Base-by-base conservation (phyloP, 92 coral and sea anemone species). In the Heteractis magnifica region DNA sequence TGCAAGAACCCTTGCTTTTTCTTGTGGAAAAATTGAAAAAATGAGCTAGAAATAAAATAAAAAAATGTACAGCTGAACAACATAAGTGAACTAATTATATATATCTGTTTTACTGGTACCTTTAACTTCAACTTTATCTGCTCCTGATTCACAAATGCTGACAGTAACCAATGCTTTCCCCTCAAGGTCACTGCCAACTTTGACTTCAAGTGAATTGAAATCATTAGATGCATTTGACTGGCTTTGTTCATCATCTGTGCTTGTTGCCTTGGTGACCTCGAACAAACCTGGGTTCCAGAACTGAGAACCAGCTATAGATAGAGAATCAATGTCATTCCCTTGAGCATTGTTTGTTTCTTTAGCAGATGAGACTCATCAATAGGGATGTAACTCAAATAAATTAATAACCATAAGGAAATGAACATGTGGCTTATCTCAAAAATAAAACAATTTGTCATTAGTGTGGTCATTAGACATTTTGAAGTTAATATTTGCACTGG, bases 211-310 rank as follows among this genome's bases (percentile, higher is more conserved):
- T 18, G 91, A 84, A 52, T 91, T 84, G n/a, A 76, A 84, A 51
- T 80, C 83, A 80, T 76, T 50, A 12, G 56, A 0, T 9, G n/a
- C 0, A 19, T 23, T 71, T 15, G 90, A 68, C 7, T 76, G 79
- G 60, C 81, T 68, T 4, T 87, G 91, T 50, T 79, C 75, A n/a
- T 90, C 94, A 60, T 90, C 92, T 26, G 85, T 58, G 16, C 62
- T 76, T 51, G 95, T 85, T 76, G 94, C 92, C 74, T 96, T 94
- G 81, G 89, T 90, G 3, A 96, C 98, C 83, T 96, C 99, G 92
- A 96, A 96, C 72, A 94, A 81, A n/a, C 99, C 99, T 10, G 99
- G 95, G 74, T 96, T 94, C 95, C 99, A 90, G 73, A 96, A 96
- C 91, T 94, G 95, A 62, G 99, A 96, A 11, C 99, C 99, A 86